Evolutionary conservation across 2,888 invertebrate genomes (phyloP).

Genomic region (Camponotus fellah): DNA sequence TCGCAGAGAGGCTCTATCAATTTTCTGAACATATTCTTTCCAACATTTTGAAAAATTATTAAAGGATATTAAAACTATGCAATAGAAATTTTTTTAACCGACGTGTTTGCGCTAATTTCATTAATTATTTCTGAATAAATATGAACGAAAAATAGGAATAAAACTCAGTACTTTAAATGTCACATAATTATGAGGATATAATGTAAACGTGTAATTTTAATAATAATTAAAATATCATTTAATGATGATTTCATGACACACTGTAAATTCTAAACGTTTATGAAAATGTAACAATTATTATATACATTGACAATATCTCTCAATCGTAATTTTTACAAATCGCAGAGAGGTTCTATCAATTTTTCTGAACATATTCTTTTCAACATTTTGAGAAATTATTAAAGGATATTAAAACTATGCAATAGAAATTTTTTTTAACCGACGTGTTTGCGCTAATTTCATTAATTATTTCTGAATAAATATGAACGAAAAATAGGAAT

Average conservation of each 20-base stretch:
- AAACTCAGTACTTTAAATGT: not conserved
- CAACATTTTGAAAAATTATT: not conserved
- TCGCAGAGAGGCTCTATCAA: not conserved
- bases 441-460: not conserved
- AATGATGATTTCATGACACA: not conserved
- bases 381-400: not conserved
- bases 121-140: not conserved
- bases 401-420: not conserved
- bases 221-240: not conserved
- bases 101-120: not conserved
- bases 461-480: not conserved
- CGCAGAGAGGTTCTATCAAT: not conserved
- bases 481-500: not conserved
- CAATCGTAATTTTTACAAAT: no score
- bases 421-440: not conserved
- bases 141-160: not conserved
- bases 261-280: no score
- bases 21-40: not conserved
- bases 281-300: no score
- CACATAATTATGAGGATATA: not conserved
- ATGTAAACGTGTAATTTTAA: slow-evolving; percentile 3
- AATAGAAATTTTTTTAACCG: not conserved
- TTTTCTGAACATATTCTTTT: not conserved
- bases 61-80: not conserved
- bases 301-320: no score